Percentiles rank a stretch among this genome's conserved stretches.
These are phyloP conservation scores for Plumapathes pennacea DNA, from an alignment of 92 coral and sea anemone genomes.

Conservation along the genomic window DNA sequence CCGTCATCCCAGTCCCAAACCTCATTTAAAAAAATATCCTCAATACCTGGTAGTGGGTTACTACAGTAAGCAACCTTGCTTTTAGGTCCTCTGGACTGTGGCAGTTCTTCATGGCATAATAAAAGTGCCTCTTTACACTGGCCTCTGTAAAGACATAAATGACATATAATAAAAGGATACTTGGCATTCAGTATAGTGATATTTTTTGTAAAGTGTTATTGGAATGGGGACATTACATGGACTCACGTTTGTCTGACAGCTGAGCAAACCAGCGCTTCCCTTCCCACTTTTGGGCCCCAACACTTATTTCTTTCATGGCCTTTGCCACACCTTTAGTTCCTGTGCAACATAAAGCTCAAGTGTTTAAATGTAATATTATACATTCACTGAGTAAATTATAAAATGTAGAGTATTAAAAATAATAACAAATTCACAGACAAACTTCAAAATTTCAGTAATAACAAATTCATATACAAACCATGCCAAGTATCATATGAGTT, in stretches of 20 bases:
- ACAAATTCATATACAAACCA: background rate
- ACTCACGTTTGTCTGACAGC: conserved; percentile 13
- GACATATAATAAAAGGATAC: background rate
- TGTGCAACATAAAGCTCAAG: background rate
- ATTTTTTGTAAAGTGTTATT: background rate
- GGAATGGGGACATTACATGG: background rate
- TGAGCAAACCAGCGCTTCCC: conserved; percentile 10
- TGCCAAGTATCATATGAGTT: conserved; percentile 21
- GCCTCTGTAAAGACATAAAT: conserved; percentile 16
- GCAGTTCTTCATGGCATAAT: conserved; percentile 28
- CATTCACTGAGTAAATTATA: too few relatives aligned
- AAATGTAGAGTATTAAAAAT: too few relatives aligned
- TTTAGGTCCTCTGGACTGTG: conserved; percentile 4
- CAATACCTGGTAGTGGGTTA: conserved; percentile 25
- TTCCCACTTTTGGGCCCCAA: conserved; percentile 14
- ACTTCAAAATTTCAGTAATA: too few relatives aligned
- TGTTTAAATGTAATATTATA: too few relatives aligned
- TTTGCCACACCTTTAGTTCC: conserved; percentile 3
- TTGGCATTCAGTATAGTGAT: too few relatives aligned
- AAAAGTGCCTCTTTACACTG: conserved; percentile 22
- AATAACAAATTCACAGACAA: too few relatives aligned
- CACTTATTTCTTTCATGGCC: conserved; percentile 6
- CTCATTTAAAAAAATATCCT: background rate
- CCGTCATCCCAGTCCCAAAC: background rate
- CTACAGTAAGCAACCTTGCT: background rate